phyloP scores from a whole-genome alignment of 2,888 invertebrate genomes.

The Flexamia atlantica region DNA sequence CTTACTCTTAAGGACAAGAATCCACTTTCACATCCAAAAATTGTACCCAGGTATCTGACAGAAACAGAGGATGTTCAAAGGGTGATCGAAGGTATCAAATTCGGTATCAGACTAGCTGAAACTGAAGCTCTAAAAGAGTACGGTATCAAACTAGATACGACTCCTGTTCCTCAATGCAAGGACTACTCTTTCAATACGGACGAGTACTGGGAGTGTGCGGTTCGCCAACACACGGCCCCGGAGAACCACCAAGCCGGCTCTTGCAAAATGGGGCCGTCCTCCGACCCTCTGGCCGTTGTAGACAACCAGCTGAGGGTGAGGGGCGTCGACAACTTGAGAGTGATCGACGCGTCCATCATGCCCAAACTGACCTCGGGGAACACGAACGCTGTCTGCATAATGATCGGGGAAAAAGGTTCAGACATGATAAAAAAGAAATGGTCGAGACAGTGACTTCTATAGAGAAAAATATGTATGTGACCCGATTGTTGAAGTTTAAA shows the following conservation, averaged over 20 bases:
- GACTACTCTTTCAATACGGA: slow-evolving; percentile 62
- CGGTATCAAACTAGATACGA: slow-evolving; percentile 75
- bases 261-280: slow-evolving; percentile 80
- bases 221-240: slow-evolving; percentile 77
- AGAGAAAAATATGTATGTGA: too few species aligned
- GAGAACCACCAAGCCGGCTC: slow-evolving; percentile 85
- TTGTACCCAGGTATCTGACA: slow-evolving; percentile 68
- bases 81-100: slow-evolving; percentile 68
- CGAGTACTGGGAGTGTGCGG: slow-evolving; percentile 79
- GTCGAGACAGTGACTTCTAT: neutral
- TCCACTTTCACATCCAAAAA: slow-evolving; percentile 67
- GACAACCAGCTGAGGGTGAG: slow-evolving; percentile 76
- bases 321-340: slow-evolving; percentile 77
- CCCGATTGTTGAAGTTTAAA: too few species aligned
- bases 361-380: slow-evolving; percentile 78
- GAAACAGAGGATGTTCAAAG: slow-evolving; percentile 65
- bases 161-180: slow-evolving; percentile 78
- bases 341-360: slow-evolving; percentile 78
- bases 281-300: slow-evolving; percentile 75
- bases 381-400: slow-evolving; percentile 78
- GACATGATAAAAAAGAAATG: slow-evolving; percentile 70
- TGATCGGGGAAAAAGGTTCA: slow-evolving; percentile 72
- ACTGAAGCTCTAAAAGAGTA: slow-evolving; percentile 69
- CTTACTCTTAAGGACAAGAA: slow-evolving; percentile 67
- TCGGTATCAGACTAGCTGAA: slow-evolving; percentile 69